Base-by-base conservation (phyloP, 1,140 invertebrate species). In the Sycobia sp. region DNA sequence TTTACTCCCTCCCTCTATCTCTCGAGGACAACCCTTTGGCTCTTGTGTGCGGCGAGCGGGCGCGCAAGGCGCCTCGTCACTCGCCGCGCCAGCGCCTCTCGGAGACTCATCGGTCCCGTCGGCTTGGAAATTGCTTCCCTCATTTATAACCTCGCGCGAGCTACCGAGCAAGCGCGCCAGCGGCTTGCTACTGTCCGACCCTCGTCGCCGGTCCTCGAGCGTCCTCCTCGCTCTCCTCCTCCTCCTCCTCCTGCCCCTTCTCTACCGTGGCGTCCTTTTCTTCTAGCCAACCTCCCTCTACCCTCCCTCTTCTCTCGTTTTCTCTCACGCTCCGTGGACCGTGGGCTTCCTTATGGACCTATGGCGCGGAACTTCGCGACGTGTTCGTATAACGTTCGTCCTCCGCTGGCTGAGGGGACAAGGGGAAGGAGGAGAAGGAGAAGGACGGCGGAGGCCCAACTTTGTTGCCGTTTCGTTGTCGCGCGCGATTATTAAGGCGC, bases 41-140 rank as follows among this genome's bases (percentile, higher is more conserved):
- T 41, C n/a, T 4, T 32, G 10, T 16, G 14, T 9, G 29, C 16
- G 27, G n/a, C 11, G 29, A 9, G 5, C 10, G 32, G 4, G 9
- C 39, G 13, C 20, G 11, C 16, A 16, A 8, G 14, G 13, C 44
- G 58, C 67, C 54, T 32, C 68, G 62, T 55, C 46, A 22, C 25
- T 57, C 11, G 32, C 67, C 59, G 66, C 5, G 25, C 18, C 47
- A 2, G 27, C n/a, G 49, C 29, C 18, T 67, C 61, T 47, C 56
- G 67, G 59, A 46, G 57, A 62, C 71, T 73, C 73, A 72, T 74
- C 70, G 69, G 72, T 68, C n/a, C 70, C 72, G 67, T 66, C 67
- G 72, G 72, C 71, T 75, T 75, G 73, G 73, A 75, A 76, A 76
- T 75, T 76, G 68, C 71, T 73, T 73, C 66, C 67, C 72, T 73